phyloP scores from a whole-genome alignment of 2,113 vertebrate genomes.

The Lophius piscatorius region DNA sequence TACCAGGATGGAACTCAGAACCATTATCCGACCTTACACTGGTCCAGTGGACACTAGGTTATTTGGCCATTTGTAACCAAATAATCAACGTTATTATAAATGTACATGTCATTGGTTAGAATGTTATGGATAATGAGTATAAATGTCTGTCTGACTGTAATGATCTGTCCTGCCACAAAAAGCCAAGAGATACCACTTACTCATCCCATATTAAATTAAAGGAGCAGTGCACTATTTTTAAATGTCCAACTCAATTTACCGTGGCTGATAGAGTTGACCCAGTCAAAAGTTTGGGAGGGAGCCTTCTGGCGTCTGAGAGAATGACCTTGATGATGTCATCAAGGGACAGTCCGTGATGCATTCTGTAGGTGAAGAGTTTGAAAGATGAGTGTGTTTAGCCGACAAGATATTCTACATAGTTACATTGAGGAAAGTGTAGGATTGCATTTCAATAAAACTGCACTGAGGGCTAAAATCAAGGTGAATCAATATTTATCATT shows the following conservation, averaged over 20 bases:
- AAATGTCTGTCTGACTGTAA: background rate
- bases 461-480: background rate
- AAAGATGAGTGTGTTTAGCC: background rate
- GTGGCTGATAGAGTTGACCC: background rate
- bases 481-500: background rate
- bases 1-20: too few species aligned
- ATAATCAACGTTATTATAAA: too few species aligned
- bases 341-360: background rate
- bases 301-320: background rate
- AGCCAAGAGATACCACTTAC: conserved; percentile 1
- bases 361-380: background rate
- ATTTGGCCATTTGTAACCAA: too few species aligned
- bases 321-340: conserved; percentile 6
- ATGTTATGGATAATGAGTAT: too few species aligned
- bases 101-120: too few species aligned
- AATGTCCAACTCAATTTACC: background rate
- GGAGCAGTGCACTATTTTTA: background rate
- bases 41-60: too few species aligned
- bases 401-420: background rate
- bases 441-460: too few species aligned
- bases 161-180: conserved; percentile 4
- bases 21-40: too few species aligned
- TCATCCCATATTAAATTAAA: conserved; percentile 12
- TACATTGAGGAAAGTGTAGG: conserved; percentile 1
- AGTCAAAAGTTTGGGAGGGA: background rate